phyloP scores from a whole-genome alignment of 2,113 vertebrate genomes.

The Gymnarchus niloticus region DNA sequence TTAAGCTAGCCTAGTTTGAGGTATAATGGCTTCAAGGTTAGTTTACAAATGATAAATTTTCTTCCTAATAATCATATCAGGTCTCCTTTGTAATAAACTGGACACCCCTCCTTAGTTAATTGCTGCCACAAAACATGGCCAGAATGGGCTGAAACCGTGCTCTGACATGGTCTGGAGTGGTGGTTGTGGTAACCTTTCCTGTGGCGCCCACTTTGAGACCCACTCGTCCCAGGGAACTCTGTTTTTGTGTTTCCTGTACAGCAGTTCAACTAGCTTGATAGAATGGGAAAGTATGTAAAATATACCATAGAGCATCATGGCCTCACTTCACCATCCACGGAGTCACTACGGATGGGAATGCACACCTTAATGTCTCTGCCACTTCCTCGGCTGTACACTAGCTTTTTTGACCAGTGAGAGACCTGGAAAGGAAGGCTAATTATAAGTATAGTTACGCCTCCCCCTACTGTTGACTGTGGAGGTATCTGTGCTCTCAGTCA shows the following conservation, averaged over 20 bases:
- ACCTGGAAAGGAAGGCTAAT: not conserved
- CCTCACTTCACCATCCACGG: not conserved
- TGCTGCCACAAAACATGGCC: not conserved
- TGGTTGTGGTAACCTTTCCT: not conserved
- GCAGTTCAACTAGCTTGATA: not conserved
- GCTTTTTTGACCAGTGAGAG: not conserved
- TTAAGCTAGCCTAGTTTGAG: not conserved
- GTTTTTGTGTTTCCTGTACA: not conserved
- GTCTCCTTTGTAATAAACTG: not conserved
- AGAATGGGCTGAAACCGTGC: not conserved
- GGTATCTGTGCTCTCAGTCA: not conserved
- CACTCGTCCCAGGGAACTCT: not conserved
- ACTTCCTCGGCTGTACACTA: not conserved
- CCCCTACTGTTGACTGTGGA: constrained; percentile 2
- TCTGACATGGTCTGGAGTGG: not conserved
- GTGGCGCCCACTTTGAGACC: too few relatives aligned
- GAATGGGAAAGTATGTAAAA: not conserved
- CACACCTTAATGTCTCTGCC: not conserved
- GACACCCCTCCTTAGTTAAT: not conserved
- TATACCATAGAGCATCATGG: not conserved
- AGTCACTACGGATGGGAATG: not conserved
- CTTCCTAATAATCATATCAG: not conserved
- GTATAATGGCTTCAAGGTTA: not conserved
- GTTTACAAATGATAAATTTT: not conserved
- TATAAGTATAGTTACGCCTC: not conserved